These are phyloP conservation scores for Hydrotaea cyrtoneurina DNA, from an alignment of 2,888 invertebrate species.

Conservation along the genomic window DNA sequence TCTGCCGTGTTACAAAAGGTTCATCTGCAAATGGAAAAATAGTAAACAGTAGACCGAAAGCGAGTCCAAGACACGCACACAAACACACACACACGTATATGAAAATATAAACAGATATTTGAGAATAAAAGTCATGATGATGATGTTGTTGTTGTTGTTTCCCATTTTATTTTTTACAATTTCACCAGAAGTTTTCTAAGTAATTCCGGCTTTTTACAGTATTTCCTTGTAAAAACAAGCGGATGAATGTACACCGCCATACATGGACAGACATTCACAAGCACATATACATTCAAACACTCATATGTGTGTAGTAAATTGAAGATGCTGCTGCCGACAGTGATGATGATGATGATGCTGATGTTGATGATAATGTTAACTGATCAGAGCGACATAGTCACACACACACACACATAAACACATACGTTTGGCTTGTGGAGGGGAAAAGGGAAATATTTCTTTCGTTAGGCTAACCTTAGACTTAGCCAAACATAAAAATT, in stretches of 20 bases:
- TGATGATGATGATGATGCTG: constrained; percentile 46
- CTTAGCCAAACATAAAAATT: constrained; percentile 53
- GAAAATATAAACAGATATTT: background rate
- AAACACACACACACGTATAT: no score
- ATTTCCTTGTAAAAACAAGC: constrained; percentile 62
- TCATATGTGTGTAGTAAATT: constrained; percentile 41
- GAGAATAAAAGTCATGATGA: constrained; percentile 1
- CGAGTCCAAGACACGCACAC: background rate
- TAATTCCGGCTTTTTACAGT: constrained; percentile 55
- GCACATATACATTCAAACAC: background rate
- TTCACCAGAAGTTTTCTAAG: constrained; percentile 47
- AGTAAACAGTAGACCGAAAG: background rate
- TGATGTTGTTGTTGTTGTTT: background rate
- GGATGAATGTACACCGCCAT: constrained; percentile 62
- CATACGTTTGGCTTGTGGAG: background rate
- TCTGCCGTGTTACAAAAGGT: no score
- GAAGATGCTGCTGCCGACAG: constrained; percentile 40
- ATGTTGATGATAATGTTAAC: constrained; percentile 47
- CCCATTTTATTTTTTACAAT: constrained; percentile 39
- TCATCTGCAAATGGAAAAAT: background rate
- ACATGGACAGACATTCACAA: background rate
- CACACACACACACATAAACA: background rate
- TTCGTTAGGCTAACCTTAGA: constrained; percentile 24
- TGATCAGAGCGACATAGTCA: constrained; percentile 41
- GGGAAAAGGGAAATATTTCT: constrained; percentile 43